phyloP scores from a whole-genome alignment of 2,113 vertebrate genomes.

The Cichladusa arquata region DNA sequence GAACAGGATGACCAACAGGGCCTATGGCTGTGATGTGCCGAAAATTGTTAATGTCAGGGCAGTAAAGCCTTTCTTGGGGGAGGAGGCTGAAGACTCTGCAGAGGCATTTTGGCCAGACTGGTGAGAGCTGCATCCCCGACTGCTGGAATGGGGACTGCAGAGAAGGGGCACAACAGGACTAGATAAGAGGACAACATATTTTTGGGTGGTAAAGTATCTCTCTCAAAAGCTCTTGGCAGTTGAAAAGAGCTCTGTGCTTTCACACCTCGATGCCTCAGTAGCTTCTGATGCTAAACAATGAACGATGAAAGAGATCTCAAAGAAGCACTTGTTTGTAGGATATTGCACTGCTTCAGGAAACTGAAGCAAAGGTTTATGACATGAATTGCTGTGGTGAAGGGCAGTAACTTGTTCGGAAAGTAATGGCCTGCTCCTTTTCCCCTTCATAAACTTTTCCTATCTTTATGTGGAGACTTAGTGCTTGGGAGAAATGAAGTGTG shows the following conservation, averaged over 20 bases:
- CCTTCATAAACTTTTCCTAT: not conserved
- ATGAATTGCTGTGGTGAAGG: not conserved
- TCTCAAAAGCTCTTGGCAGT: not conserved
- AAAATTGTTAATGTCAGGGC: not conserved
- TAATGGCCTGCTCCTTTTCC: not conserved
- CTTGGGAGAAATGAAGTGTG: not conserved
- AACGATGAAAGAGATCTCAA: not conserved
- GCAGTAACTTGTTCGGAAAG: not conserved
- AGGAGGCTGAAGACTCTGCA: not conserved
- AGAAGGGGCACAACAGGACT: not conserved
- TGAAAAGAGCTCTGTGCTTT: not conserved
- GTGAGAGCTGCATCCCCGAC: not conserved
- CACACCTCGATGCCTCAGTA: not conserved
- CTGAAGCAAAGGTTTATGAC: not conserved
- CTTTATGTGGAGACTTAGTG: not conserved
- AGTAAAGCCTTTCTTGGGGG: not conserved
- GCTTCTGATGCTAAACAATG: not conserved
- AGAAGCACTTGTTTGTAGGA: not conserved
- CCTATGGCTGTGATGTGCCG: not conserved
- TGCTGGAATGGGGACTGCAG: not conserved
- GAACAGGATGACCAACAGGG: not conserved
- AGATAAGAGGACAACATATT: not conserved
- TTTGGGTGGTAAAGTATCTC: not conserved
- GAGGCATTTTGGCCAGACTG: not conserved
- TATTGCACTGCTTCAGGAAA: not conserved